These are phyloP conservation scores for Zosterops japonicus DNA, from an alignment of 2,113 vertebrate species.

Conservation along the genomic window DNA sequence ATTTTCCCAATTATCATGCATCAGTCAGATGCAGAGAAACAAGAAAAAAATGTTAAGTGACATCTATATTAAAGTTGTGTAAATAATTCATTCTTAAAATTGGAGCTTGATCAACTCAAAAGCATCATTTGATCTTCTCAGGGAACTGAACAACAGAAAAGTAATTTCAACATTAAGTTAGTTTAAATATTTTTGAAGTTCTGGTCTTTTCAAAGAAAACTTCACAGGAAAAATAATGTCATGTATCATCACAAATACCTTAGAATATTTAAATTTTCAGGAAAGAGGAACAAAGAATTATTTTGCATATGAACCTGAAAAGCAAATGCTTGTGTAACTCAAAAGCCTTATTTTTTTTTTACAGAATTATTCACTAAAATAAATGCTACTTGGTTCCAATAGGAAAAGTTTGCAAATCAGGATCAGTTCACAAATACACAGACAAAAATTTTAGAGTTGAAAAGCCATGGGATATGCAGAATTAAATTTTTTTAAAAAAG, in stretches of 20 bases:
- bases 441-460: background rate
- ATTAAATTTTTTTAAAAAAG: background rate
- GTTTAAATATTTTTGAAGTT: constrained; percentile 14
- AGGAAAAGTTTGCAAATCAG: background rate
- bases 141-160: constrained; percentile 29
- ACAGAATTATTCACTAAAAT: background rate
- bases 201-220: constrained; percentile 3
- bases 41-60: background rate
- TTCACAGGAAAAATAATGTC: constrained; percentile 23
- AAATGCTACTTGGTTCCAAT: background rate
- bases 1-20: background rate
- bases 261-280: background rate
- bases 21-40: background rate
- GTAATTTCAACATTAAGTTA: constrained; percentile 38
- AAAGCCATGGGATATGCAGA: background rate
- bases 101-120: constrained; percentile 29
- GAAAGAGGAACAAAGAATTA: constrained; percentile 15
- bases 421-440: background rate
- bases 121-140: constrained; percentile 43
- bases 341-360: background rate
- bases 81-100: constrained; percentile 51
- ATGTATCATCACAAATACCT: background rate
- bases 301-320: background rate
- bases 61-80: constrained; percentile 8
- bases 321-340: background rate